These are phyloP conservation scores for Sphaerodactylus townsendi DNA, from an alignment of 2,113 vertebrate species.

Conservation along the genomic window DNA sequence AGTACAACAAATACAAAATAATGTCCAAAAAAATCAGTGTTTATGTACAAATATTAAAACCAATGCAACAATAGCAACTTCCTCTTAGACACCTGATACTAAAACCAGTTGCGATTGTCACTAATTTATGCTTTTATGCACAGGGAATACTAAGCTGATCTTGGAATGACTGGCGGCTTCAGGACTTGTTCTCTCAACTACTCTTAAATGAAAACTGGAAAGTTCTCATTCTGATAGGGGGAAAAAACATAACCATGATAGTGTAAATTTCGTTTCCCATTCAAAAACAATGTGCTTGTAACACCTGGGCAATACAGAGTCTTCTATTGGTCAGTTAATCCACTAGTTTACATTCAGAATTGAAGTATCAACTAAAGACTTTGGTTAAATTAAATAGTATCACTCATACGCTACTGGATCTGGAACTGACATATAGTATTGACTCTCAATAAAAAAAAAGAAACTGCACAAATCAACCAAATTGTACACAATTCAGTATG, in stretches of 20 bases:
- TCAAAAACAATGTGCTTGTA: slow-evolving; percentile 78
- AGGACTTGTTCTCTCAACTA: slow-evolving; percentile 61
- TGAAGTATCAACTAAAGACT: slow-evolving; percentile 83
- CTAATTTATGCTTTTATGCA: slow-evolving; percentile 79
- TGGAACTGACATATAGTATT: slow-evolving; percentile 66
- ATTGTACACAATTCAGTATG: slow-evolving; percentile 73
- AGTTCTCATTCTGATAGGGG: slow-evolving; percentile 73
- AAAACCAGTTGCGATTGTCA: slow-evolving; percentile 96
- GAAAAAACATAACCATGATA: slow-evolving; percentile 73
- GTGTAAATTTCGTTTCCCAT: slow-evolving; percentile 73
- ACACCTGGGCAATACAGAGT: slow-evolving; percentile 68
- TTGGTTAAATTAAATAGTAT: slow-evolving; percentile 91
- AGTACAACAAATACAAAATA: slow-evolving; percentile 99
- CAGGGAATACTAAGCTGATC: slow-evolving; percentile 66
- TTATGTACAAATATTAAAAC: slow-evolving; percentile 99
- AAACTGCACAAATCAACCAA: slow-evolving; percentile 79
- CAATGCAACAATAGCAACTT: slow-evolving; percentile 89
- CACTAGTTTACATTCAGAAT: slow-evolving; percentile 87
- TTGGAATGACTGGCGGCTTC: slow-evolving; percentile 63
- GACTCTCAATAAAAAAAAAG: slow-evolving; percentile 60
- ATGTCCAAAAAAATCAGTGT: slow-evolving; percentile 96
- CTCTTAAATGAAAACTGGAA: slow-evolving; percentile 69
- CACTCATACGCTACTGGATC: slow-evolving; percentile 74
- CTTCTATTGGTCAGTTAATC: slow-evolving; percentile 81
- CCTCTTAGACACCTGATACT: slow-evolving; percentile 90